These are phyloP conservation scores for Thermophis baileyi DNA, from an alignment of 2,113 vertebrate genomes.

Conservation along the genomic window DNA sequence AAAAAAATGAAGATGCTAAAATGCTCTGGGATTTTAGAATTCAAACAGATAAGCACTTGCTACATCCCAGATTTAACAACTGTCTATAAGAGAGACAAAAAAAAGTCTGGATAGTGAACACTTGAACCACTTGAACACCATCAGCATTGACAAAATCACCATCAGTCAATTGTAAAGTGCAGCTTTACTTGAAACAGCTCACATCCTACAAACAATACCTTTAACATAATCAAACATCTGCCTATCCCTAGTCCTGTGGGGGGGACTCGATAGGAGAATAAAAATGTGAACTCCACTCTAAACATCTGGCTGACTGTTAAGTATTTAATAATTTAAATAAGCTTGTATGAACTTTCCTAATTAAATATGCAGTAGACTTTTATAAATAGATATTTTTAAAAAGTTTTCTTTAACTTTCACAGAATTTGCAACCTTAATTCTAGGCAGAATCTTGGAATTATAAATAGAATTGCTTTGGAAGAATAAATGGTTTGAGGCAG, in stretches of 20 bases:
- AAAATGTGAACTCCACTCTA: background rate
- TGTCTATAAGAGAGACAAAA: background rate
- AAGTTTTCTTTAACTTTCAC: background rate
- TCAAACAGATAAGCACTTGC: background rate
- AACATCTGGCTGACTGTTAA: background rate
- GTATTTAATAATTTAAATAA: background rate
- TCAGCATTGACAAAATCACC: background rate
- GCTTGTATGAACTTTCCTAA: background rate
- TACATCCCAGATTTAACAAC: background rate
- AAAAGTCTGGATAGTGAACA: background rate
- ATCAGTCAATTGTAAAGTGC: background rate
- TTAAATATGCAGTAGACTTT: background rate
- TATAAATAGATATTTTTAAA: background rate
- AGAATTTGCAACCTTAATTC: background rate
- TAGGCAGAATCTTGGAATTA: background rate
- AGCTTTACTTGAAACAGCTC: background rate
- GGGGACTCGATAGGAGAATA: background rate
- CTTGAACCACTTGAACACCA: background rate
- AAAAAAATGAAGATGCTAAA: background rate
- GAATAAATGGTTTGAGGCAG: background rate
- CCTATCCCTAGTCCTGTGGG: background rate
- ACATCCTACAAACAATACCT: background rate
- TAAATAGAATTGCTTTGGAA: background rate
- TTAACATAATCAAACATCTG: background rate
- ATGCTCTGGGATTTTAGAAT: background rate